phyloP scores from a whole-genome alignment of 2,113 vertebrate species.

The Malurus melanocephalus region DNA sequence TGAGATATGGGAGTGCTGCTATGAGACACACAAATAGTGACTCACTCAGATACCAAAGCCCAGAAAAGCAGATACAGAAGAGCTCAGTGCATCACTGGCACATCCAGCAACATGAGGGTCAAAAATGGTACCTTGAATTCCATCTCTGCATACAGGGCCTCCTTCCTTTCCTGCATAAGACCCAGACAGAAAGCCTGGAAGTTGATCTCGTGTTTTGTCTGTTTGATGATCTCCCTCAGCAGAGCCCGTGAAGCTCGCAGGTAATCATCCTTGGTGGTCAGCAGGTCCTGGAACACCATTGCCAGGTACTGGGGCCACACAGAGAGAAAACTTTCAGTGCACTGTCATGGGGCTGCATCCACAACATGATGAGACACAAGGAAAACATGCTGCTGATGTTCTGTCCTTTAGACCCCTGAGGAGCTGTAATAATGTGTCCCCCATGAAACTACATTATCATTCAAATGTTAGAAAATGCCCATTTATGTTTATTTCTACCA shows the following conservation, averaged over 20 bases:
- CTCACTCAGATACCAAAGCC: not conserved
- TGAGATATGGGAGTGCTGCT: not conserved
- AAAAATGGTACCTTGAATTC: constrained; percentile 86
- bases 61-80: not conserved
- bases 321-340: not conserved
- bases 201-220: constrained; percentile 97
- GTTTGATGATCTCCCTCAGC: constrained; percentile 95
- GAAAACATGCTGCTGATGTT: not conserved
- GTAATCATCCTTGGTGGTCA: constrained; percentile 96
- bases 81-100: not conserved
- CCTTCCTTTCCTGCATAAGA: constrained; percentile 96
- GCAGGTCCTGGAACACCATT: constrained; percentile 96
- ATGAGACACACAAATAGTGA: not conserved
- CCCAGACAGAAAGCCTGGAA: constrained; percentile 97
- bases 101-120: not conserved
- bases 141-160: constrained; percentile 88
- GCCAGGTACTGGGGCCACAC: constrained; percentile 84
- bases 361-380: not conserved
- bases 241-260: constrained; percentile 90
- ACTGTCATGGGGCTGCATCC: not conserved
- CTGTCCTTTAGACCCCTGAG: not conserved
- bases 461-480: not conserved
- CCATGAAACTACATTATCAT: not conserved
- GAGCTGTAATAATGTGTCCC: accelerated
- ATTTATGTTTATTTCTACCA: not conserved